Base-by-base conservation (phyloP, 1,140 invertebrate genomes). In the Lutraria rhynchaena region DNA sequence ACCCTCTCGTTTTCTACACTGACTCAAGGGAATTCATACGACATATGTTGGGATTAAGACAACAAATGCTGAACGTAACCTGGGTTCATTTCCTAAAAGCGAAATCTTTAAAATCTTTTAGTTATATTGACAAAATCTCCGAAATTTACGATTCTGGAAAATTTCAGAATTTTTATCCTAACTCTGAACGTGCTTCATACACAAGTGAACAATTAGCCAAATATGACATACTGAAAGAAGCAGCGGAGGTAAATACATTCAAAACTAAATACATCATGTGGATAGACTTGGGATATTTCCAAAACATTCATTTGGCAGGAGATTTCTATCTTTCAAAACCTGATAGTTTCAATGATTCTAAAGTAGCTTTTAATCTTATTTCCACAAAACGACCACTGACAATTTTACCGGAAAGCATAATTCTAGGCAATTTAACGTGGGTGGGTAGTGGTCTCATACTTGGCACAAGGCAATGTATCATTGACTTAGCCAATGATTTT, bases 211-310 rank as follows among this genome's bases (percentile, higher is more conserved):
- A 86, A 65, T 83, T 86, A 63, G 81, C 88, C 4, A 90, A 90
- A 53, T 86, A 73, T 77, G 87, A 87, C 19, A 35, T 83, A 24
- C 27, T 88, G 3, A 33, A 57, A 7, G 70, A 71, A 15, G 76
- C 82, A 0, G 81, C 85, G 15, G n/a, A 41, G 1, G 44, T 69
- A 31, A 84, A 85, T 33, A 75, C 81, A 53, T 86, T 87, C 61
- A 53, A 63, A 13, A 86, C 87, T 1, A 83, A 81, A 22, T 89
- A 85, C 65, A 77, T 83, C 41, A 65, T 81, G 11, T 89, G 88
- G 88, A 15, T 89, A 5, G 88, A 89, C 73, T 69, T 89, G 22
- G 88, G 87, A 41, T 81, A 84, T 63, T 89, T 89, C 46, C 63
- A 87, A 35, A 63, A 86, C 19, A 46, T 83, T 0, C 17, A 11